phyloP scores from a whole-genome alignment of 2,888 invertebrate genomes.

The Spatulosminthurus flaviceps region DNA sequence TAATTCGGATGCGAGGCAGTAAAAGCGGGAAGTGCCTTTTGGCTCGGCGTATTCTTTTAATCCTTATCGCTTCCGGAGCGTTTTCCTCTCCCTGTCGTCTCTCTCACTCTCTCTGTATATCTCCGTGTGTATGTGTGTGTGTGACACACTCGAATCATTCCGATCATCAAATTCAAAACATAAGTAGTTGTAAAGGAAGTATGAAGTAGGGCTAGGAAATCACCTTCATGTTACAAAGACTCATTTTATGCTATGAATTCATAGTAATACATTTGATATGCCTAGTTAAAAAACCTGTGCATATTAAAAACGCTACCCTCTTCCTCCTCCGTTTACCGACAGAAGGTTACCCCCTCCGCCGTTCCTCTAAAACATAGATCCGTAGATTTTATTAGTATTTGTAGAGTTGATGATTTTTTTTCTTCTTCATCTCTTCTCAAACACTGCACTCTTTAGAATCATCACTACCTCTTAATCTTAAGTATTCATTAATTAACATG shows the following conservation, averaged over 20 bases:
- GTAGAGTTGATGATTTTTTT: too few relatives aligned
- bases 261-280: neutral
- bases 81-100: conserved; percentile 5
- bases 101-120: too few relatives aligned
- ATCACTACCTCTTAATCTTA: too few relatives aligned
- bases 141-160: conserved; percentile 4
- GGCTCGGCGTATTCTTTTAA: conserved; percentile 36
- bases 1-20: neutral
- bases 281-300: neutral
- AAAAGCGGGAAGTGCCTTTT: neutral
- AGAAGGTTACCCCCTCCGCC: too few relatives aligned
- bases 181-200: neutral
- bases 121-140: too few relatives aligned
- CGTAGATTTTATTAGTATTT: too few relatives aligned
- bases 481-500: too few relatives aligned
- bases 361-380: too few relatives aligned
- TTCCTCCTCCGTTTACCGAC: neutral
- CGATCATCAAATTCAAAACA: neutral
- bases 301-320: neutral
- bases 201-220: neutral
- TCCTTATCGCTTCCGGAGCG: conserved; percentile 47
- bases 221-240: neutral
- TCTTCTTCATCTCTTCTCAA: too few relatives aligned
- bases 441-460: too few relatives aligned
- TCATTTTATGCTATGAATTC: neutral